Percentiles rank a stretch among this genome's conserved stretches.
phyloP scores from a whole-genome alignment of 2,797 vertebrate genomes.

The Sylvilagus floridanus region DNA sequence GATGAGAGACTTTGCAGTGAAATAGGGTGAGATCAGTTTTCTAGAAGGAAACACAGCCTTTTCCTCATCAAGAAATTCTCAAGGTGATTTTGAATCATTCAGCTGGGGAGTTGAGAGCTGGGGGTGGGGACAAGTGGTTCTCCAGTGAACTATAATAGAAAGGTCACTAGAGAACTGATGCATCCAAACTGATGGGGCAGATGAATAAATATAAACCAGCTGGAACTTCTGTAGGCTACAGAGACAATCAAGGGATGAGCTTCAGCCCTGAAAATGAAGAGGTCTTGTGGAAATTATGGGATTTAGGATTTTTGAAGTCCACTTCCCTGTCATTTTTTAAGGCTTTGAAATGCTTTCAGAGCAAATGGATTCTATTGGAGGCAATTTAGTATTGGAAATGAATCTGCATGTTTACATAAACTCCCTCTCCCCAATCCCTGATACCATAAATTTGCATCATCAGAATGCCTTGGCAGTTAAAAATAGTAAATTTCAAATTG shows the following conservation, averaged over 20 bases:
- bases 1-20: neutral
- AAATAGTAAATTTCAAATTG: slow-evolving; percentile 75
- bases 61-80: slow-evolving; percentile 55
- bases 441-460: slow-evolving; percentile 52
- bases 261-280: slow-evolving; percentile 65
- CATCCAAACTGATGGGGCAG: slow-evolving; percentile 63
- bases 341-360: slow-evolving; percentile 69
- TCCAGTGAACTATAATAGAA: slow-evolving; percentile 63
- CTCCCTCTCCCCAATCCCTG: slow-evolving; percentile 20
- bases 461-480: slow-evolving; percentile 64
- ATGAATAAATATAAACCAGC: slow-evolving; percentile 70
- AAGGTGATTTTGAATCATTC: slow-evolving; percentile 68
- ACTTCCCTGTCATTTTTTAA: slow-evolving; percentile 37
- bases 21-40: slow-evolving; percentile 43
- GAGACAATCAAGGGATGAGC: slow-evolving; percentile 65
- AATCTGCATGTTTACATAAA: slow-evolving; percentile 61
- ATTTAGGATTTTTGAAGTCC: slow-evolving; percentile 63
- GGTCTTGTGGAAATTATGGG: slow-evolving; percentile 52
- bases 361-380: slow-evolving; percentile 66
- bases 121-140: slow-evolving; percentile 58
- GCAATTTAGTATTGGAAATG: slow-evolving; percentile 63
- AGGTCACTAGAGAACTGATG: slow-evolving; percentile 59
- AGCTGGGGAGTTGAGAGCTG: slow-evolving; percentile 41
- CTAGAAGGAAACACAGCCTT: slow-evolving; percentile 30
- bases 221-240: slow-evolving; percentile 50